Conservation (phyloP, 2,797 vertebrate species). For the Garrulus glandarius region DNA sequence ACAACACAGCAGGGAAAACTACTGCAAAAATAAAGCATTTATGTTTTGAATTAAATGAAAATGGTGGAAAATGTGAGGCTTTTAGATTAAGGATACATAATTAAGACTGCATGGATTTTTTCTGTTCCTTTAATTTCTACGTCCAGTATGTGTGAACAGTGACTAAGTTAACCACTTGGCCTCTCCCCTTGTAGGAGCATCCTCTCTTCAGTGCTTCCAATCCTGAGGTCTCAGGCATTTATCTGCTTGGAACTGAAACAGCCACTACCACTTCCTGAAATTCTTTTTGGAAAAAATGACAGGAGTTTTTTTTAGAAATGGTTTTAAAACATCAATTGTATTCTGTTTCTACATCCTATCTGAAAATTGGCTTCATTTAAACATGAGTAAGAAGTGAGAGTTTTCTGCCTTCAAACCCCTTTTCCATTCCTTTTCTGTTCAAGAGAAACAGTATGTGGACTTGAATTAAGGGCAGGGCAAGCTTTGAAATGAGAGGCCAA, state of each 20-base stretch:
- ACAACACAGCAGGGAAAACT: background rate
- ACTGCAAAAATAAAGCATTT: background rate
- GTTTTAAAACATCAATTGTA: background rate
- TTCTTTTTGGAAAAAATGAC: background rate
- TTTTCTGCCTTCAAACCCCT: background rate
- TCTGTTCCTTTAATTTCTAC: background rate
- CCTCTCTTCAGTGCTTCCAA: background rate
- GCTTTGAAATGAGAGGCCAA: background rate
- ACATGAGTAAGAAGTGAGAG: background rate
- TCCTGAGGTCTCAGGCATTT: background rate
- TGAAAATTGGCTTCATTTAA: background rate
- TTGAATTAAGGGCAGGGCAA: background rate
- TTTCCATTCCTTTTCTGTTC: background rate
- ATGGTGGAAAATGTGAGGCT: background rate
- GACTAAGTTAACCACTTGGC: accelerated
- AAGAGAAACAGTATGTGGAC: background rate
- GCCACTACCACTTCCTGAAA: background rate
- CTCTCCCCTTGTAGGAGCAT: accelerated
- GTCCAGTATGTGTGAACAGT: background rate
- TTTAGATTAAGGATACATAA: background rate
- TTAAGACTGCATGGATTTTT: background rate
- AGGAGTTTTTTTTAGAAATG: background rate
- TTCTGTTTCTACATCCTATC: background rate
- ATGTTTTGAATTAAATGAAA: background rate
- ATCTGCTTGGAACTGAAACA: background rate